Evolutionary conservation across 2,113 vertebrate species (phyloP).

Genomic region (Scolopax mira): DNA sequence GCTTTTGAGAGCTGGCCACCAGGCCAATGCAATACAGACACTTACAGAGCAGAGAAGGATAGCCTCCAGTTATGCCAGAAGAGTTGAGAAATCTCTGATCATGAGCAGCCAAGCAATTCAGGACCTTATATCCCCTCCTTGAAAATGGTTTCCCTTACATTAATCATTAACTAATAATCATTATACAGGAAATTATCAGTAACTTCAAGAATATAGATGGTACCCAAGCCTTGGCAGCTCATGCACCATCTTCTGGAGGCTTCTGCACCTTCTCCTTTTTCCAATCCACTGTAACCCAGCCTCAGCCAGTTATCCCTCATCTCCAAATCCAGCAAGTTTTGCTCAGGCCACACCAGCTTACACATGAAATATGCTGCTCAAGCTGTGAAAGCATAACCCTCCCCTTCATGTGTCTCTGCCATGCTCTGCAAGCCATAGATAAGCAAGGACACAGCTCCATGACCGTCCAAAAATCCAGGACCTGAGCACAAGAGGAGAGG

Average conservation of each 20-base stretch:
- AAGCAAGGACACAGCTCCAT: neutral
- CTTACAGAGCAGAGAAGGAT: neutral
- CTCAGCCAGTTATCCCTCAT: neutral
- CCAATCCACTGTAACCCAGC: neutral
- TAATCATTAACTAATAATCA: neutral
- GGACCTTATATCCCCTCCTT: neutral
- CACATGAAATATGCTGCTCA: neutral
- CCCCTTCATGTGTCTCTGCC: neutral
- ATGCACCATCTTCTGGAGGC: neutral
- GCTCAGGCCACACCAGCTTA: neutral
- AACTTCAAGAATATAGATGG: neutral
- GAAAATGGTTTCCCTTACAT: neutral
- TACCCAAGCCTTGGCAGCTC: neutral
- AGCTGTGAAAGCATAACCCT: neutral
- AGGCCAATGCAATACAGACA: no score
- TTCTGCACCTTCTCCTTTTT: neutral
- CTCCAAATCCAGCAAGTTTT: neutral
- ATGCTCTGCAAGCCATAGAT: neutral
- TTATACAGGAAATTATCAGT: neutral
- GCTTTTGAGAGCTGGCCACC: neutral
- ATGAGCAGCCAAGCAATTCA: neutral
- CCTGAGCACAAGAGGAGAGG: neutral
- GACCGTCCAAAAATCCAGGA: accelerated
- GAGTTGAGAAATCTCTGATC: neutral
- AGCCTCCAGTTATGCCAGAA: neutral